Evolutionary conservation across 2,797 vertebrate species (phyloP).

Genomic region (Sardinella longiceps): DNA sequence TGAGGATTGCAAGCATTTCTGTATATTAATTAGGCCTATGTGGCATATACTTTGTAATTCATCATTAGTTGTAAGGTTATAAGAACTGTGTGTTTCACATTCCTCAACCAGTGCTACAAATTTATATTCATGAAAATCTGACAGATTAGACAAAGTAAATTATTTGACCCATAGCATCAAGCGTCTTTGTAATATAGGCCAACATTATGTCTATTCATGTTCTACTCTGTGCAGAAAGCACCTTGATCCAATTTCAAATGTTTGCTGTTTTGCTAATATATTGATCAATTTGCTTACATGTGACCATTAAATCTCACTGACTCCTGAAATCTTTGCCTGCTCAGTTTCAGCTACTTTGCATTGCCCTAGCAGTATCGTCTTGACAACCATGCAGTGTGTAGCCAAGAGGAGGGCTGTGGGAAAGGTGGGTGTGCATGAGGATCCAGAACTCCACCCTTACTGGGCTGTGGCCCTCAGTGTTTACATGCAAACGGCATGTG

Average conservation of each 20-base stretch:
- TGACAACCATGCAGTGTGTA: background rate
- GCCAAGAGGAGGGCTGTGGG: slow-evolving; percentile 35
- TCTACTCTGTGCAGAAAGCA: background rate
- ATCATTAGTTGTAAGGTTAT: no score
- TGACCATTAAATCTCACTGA: no score
- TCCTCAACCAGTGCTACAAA: background rate
- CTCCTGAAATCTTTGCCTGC: background rate
- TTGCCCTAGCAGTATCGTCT: background rate
- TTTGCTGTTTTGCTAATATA: background rate
- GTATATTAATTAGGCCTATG: background rate
- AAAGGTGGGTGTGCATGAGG: slow-evolving; percentile 24
- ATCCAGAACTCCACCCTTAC: slow-evolving; percentile 66
- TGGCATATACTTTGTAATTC: background rate
- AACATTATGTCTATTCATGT: background rate
- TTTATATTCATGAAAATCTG: background rate
- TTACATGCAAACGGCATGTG: slow-evolving; percentile 70
- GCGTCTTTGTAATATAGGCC: background rate
- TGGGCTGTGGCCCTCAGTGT: slow-evolving; percentile 54
- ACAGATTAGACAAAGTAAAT: background rate
- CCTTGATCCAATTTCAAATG: background rate
- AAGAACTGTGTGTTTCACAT: background rate
- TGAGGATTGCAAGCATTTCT: background rate
- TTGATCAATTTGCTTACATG: background rate
- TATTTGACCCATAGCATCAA: background rate
- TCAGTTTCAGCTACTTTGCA: background rate